Evolutionary conservation across 1,140 invertebrate genomes (phyloP).

Genomic region (Melipona quadrifasciata): DNA sequence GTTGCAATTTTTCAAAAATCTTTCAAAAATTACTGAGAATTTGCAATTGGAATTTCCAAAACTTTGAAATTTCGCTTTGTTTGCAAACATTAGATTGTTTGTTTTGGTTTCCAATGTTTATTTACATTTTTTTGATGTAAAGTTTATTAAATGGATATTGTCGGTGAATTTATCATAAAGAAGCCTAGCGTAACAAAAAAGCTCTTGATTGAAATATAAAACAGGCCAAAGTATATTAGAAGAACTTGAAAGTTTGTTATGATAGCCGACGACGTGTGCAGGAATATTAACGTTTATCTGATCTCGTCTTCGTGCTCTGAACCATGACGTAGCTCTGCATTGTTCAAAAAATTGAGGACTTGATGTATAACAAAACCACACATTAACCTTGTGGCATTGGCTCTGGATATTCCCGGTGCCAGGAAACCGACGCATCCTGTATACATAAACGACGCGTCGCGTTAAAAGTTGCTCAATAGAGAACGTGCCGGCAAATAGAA

Average conservation of each 20-base stretch:
- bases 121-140: too few relatives aligned
- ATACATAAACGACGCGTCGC: slow-evolving; percentile 55
- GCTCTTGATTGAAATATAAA: background rate
- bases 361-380: slow-evolving; percentile 29
- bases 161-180: background rate
- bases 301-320: background rate
- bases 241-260: background rate
- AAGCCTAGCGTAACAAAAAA: background rate
- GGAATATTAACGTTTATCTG: slow-evolving; percentile 9
- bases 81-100: too few relatives aligned
- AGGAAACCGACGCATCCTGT: slow-evolving; percentile 62
- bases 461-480: slow-evolving; percentile 64
- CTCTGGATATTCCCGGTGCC: slow-evolving; percentile 33
- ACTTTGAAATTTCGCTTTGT: too few relatives aligned
- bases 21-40: too few relatives aligned
- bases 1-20: too few relatives aligned
- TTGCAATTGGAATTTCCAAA: too few relatives aligned
- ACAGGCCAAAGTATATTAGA: background rate
- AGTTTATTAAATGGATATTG: too few relatives aligned
- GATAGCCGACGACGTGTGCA: background rate
- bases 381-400: slow-evolving; percentile 48
- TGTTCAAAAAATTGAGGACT: slow-evolving; percentile 34
- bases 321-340: slow-evolving; percentile 8
- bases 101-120: too few relatives aligned
- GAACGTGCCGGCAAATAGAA: slow-evolving; percentile 18